Evolutionary conservation across 2,888 invertebrate genomes (phyloP).

Genomic region (Metellina segmentata): DNA sequence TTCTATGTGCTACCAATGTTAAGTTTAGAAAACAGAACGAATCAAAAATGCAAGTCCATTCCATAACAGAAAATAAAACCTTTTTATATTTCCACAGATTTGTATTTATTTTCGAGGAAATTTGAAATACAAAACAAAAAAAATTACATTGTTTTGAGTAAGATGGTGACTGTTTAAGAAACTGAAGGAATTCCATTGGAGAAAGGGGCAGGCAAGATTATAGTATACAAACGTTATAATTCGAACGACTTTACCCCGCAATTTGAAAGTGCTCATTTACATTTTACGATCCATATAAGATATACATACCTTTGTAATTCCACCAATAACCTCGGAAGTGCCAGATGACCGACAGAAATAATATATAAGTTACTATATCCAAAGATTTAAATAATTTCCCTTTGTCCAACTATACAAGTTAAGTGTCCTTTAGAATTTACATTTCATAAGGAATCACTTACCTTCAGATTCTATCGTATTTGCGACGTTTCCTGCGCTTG

Average conservation of each 20-base stretch:
- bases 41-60: slow-evolving; percentile 1
- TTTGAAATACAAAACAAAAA: neutral
- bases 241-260: slow-evolving; percentile 26
- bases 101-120: neutral
- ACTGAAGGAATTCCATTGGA: neutral
- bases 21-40: neutral
- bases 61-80: neutral
- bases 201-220: slow-evolving; percentile 15
- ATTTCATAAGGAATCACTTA: neutral
- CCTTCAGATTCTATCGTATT: neutral
- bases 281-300: slow-evolving; percentile 20
- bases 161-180: neutral
- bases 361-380: neutral
- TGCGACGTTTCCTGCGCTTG: neutral
- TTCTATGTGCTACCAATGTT: neutral
- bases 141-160: neutral
- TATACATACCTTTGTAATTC: slow-evolving; percentile 70
- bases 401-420: slow-evolving; percentile 7
- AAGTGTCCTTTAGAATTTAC: neutral
- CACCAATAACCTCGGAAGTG: slow-evolving; percentile 52
- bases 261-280: slow-evolving; percentile 43
- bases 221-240: slow-evolving; percentile 57
- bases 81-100: neutral
- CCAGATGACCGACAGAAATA: slow-evolving; percentile 36
- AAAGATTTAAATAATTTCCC: neutral